Conservation (phyloP, 2,113 vertebrate species). For the Sorex fumeus region DNA sequence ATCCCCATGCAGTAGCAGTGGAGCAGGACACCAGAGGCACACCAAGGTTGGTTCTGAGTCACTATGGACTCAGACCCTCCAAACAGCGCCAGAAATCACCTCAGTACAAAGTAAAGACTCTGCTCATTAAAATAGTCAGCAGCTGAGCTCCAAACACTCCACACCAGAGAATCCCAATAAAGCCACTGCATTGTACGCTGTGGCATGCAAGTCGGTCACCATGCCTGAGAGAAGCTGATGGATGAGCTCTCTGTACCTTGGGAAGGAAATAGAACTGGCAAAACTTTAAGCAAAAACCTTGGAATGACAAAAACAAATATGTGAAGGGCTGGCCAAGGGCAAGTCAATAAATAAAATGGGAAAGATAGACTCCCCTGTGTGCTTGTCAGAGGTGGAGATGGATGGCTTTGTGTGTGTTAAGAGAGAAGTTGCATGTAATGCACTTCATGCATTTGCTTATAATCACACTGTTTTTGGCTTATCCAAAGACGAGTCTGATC, state of each 20-base stretch:
- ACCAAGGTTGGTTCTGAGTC: slow-evolving; percentile 18
- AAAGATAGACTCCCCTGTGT: slow-evolving; percentile 34
- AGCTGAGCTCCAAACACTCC: background rate
- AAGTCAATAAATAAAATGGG: slow-evolving; percentile 72
- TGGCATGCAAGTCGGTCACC: slow-evolving; percentile 16
- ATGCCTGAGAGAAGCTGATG: slow-evolving; percentile 52
- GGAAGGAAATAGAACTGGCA: slow-evolving; percentile 34
- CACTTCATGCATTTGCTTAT: slow-evolving; percentile 68
- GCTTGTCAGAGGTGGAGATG: slow-evolving; percentile 66
- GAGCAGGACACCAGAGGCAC: background rate
- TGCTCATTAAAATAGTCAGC: background rate
- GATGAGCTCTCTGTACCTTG: slow-evolving; percentile 46
- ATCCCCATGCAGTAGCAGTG: slow-evolving; percentile 45
- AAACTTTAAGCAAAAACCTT: slow-evolving; percentile 68
- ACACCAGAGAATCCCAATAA: slow-evolving; percentile 38
- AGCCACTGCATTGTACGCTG: background rate
- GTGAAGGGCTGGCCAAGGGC: slow-evolving; percentile 66
- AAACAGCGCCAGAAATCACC: background rate
- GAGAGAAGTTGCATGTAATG: slow-evolving; percentile 37
- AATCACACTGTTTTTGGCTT: slow-evolving; percentile 36
- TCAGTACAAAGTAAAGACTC: background rate
- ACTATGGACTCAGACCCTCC: background rate
- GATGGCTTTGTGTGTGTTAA: slow-evolving; percentile 63
- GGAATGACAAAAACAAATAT: slow-evolving; percentile 70
- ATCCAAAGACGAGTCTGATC: background rate